phyloP scores from a whole-genome alignment of 2,113 vertebrate species.

The Malurus cyaneus region DNA sequence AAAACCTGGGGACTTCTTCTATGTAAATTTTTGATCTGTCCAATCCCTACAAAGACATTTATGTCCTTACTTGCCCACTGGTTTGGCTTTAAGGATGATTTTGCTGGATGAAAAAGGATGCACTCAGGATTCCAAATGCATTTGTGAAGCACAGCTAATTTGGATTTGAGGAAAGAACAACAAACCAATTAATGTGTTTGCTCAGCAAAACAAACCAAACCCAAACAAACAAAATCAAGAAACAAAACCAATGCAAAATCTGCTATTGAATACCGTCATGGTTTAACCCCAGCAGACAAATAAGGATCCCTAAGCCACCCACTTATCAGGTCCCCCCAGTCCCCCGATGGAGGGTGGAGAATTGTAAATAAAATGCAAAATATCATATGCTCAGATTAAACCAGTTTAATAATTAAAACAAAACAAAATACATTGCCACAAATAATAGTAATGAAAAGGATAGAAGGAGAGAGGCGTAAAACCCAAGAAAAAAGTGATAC shows the following conservation, averaged over 20 bases:
- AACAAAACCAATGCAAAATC: neutral
- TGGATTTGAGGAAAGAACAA: neutral
- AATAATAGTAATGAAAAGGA: neutral
- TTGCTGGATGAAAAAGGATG: neutral
- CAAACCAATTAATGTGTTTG: neutral
- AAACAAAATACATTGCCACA: neutral
- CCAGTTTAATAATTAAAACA: neutral
- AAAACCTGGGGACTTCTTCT: neutral
- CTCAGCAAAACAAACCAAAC: neutral
- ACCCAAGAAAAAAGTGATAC: neutral
- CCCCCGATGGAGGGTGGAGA: rapidly evolving
- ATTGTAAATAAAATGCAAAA: neutral
- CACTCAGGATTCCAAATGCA: neutral
- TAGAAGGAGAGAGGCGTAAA: neutral
- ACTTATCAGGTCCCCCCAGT: rapidly evolving
- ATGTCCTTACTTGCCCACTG: neutral
- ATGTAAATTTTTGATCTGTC: neutral
- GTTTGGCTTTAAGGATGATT: neutral
- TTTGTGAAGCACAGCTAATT: neutral
- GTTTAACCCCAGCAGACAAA: neutral
- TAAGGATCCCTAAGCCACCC: neutral
- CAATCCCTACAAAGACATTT: neutral
- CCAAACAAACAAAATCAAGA: neutral
- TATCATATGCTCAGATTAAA: neutral
- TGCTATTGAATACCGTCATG: neutral